phyloP scores from a whole-genome alignment of 2,797 vertebrate species.

The Pangasius macronema region DNA sequence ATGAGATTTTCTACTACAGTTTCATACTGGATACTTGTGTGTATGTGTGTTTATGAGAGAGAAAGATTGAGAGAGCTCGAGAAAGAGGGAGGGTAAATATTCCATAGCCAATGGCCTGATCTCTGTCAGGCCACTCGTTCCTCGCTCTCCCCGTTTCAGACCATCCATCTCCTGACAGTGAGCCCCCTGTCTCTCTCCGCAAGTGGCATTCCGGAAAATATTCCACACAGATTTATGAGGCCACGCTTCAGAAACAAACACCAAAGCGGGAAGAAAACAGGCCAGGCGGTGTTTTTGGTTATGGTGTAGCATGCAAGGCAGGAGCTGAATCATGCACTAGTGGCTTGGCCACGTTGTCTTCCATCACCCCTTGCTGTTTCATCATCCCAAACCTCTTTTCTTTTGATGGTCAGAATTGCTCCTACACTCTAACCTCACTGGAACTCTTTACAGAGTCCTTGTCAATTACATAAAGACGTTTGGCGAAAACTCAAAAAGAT shows the following conservation, averaged over 20 bases:
- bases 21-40: slow-evolving; percentile 37
- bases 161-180: slow-evolving; percentile 29
- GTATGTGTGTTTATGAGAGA: slow-evolving; percentile 25
- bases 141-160: neutral
- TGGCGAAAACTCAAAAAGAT: neutral
- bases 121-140: slow-evolving; percentile 29
- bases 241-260: slow-evolving; percentile 47
- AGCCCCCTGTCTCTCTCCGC: slow-evolving; percentile 34
- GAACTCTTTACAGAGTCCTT: neutral
- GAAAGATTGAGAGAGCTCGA: slow-evolving; percentile 17
- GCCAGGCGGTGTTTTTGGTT: slow-evolving; percentile 54
- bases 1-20: slow-evolving; percentile 2
- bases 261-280: slow-evolving; percentile 50
- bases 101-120: slow-evolving; percentile 45
- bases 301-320: slow-evolving; percentile 40
- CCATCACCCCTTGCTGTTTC: slow-evolving; percentile 4
- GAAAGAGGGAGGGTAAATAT: slow-evolving; percentile 24
- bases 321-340: slow-evolving; percentile 39
- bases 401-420: slow-evolving; percentile 14
- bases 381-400: slow-evolving; percentile 20
- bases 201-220: slow-evolving; percentile 59
- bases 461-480: neutral
- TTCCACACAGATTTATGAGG: slow-evolving; percentile 58
- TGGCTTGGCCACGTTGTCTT: slow-evolving; percentile 31
- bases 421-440: neutral